A percentile compares a stretch with the other conserved stretches of the same genome.
Conservation (phyloP, 1,140 invertebrate genomes). For the Bombus superbus region DNA sequence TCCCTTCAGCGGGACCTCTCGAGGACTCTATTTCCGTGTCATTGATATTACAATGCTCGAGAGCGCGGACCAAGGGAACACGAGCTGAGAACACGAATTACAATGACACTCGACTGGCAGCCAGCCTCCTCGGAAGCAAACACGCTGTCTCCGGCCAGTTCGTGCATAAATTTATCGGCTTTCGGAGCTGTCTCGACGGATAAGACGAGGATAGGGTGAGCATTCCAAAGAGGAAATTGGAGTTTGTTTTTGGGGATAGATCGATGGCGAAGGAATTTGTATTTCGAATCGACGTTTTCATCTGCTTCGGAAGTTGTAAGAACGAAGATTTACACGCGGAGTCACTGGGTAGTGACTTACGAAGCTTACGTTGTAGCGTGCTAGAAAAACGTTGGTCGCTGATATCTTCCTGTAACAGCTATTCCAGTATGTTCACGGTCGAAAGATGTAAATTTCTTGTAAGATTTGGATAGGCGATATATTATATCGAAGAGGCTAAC, state of each 20-base stretch:
- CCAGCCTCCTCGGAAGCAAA: constrained; percentile 58
- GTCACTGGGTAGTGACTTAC: neutral
- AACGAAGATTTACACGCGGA: neutral
- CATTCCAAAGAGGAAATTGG: neutral
- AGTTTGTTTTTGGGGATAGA: neutral
- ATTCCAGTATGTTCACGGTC: neutral
- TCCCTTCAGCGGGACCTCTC: constrained; percentile 49
- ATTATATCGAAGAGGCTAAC: too few relatives aligned
- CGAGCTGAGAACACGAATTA: constrained; percentile 63
- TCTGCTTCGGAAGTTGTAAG: neutral
- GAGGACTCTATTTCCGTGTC: constrained; percentile 65
- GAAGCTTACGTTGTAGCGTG: too few relatives aligned
- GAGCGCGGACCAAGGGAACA: constrained; percentile 34
- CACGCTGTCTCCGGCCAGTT: constrained; percentile 44
- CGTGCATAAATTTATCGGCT: constrained; percentile 32
- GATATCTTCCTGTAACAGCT: neutral
- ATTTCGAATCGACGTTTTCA: neutral
- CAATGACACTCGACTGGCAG: constrained; percentile 56
- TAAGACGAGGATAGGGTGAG: neutral
- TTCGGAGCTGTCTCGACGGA: neutral
- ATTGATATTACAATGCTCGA: constrained; percentile 66
- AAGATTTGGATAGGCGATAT: too few relatives aligned
- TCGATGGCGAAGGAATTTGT: neutral
- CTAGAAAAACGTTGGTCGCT: too few relatives aligned
- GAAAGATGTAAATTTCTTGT: neutral